Base-by-base conservation (phyloP, 1,140 invertebrate species). In the Cepaea nemoralis region DNA sequence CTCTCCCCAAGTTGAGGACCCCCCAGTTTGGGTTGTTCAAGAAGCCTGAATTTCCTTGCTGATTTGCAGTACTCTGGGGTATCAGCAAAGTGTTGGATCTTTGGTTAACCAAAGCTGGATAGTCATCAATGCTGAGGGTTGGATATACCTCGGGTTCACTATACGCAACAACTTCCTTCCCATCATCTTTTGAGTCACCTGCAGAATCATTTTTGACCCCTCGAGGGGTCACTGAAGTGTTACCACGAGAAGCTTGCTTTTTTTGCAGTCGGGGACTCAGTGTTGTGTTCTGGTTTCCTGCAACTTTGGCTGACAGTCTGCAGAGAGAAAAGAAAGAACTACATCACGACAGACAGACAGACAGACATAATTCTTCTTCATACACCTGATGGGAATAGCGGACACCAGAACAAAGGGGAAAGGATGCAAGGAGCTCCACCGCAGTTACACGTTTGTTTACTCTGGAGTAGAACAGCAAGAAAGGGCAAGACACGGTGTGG, bases 11-110 rank as follows among this genome's bases (percentile, higher is more conserved):
- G 39, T 66, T 66, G 6, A 77, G 39, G 14, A 35, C 75, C 31
- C 75, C 75, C 75, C 75, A 77, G 22, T 63, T 55, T 39, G 59
- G 48, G 48, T 70, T 67, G 27, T 37, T 69, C 16, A 63, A 76
- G 22, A 83, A 81, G 24, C 84, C 76, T 59, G 86, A 87, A 83
- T 87, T 87, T 74, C 88, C 88, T 71, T 86, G 75, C 16, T 87
- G 87, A 59, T 88, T 85, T 74, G 81, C 85, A 39, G 85, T 89
- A 19, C 86, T 86, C 10, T 85, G 84, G 39, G 88, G 88, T 8
- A 90, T 82, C 19, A 90, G 83, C 59, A 88, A 89, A 63, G 88
- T 87, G 1, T 86, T 85, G 22, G 87, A 86, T 2, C 73, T 75
- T 55, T 83, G 85, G 37, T 70, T 83, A 10, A 45, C 27, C 10